Evolutionary conservation across 2,888 invertebrate species (phyloP), one percentile per base, ranked within the genome.

Genomic region (Smittia sp.): DNA sequence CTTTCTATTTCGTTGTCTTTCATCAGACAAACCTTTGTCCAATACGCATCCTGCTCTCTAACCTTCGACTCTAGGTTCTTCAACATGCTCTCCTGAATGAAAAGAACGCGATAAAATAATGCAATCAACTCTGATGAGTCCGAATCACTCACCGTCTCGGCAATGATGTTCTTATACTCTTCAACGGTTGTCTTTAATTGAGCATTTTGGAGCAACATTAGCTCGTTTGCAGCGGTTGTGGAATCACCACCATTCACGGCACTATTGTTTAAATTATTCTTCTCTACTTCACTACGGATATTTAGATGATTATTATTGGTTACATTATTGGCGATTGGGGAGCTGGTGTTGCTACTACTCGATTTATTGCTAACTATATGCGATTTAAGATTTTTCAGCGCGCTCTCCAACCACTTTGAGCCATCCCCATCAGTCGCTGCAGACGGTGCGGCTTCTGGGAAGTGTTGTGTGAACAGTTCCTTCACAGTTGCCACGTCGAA

Each of bases 161-260:
- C 87, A 76, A 93, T 90, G 77, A 91, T 87, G 78, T 84, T 86
- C 82, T 91, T 90, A 79, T 92, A 91, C 80, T 90, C 86, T 76
- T 86, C 85, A 68, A 89, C 87, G 79, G 87, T 85, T 58, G 83
- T 83, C 78, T 88, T 88, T 76, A 91, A 82, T 76, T 87, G 87
- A 77, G 86, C 85, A 79, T 89, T 90, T 79, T 89, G 86, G 76
- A 84, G 82, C 75, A 83, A 80, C 75, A 88, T 80, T 41, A 89
- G 88, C 69, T 81, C 78, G 75, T 86, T 80, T 62, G 79, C 78
- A 58, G 77, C 78, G 74, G 78, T 74, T 66, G 65, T 72, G 27
- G 75, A 75, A 75, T 75, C 77, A 77, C 76, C 75, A 75, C 63
- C 76, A 76, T 74, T 78, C 66, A 74, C 76, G 73, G 77, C 77